These are phyloP conservation scores for Armadillidium nasatum DNA, from an alignment of 1,140 invertebrate genomes.

Conservation along the genomic window DNA sequence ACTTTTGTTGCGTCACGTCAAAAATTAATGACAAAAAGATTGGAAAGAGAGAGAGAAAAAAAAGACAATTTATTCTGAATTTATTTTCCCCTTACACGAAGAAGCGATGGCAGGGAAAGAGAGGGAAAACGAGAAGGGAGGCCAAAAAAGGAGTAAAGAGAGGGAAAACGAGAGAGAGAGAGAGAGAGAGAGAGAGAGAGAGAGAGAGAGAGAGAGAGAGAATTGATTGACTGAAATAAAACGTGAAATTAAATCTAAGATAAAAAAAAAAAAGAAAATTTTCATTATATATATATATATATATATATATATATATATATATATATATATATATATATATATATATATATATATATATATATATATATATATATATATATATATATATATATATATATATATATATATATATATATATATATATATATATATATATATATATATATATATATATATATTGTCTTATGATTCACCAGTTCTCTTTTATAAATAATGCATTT, in stretches of 20 bases:
- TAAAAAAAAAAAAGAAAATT: too few relatives aligned
- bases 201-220: not conserved
- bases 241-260: too few relatives aligned
- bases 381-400: not conserved
- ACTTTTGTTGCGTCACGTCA: not conserved
- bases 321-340: slow-evolving; percentile 21
- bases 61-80: not conserved
- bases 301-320: slow-evolving; percentile 16
- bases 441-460: too few relatives aligned
- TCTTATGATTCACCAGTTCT: too few relatives aligned
- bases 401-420: not conserved
- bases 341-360: not conserved
- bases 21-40: not conserved
- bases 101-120: too few relatives aligned
- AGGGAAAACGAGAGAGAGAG: not conserved
- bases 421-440: not conserved
- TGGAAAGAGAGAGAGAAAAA: not conserved
- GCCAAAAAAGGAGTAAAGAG: too few relatives aligned
- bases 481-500: too few relatives aligned
- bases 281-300: not conserved
- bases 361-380: not conserved
- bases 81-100: too few relatives aligned
- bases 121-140: too few relatives aligned
- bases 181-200: not conserved
- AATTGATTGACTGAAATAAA: too few relatives aligned